Percentiles rank a stretch among this genome's conserved stretches.
Evolutionary conservation across 2,888 invertebrate species (phyloP).

Genomic region (Agrotis exclamationis): DNA sequence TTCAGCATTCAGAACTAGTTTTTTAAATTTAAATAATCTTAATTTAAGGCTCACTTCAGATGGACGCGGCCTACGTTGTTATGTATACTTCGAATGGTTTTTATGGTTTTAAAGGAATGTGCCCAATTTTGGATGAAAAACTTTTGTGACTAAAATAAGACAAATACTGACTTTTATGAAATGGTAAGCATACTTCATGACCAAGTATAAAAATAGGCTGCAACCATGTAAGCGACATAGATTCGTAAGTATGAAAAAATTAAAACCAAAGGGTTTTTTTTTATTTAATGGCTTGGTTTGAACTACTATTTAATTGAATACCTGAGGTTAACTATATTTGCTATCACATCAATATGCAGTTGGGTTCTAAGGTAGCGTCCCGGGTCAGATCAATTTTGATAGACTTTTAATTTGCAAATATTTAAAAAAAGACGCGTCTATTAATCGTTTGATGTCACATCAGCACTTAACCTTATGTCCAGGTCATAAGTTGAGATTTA

Average conservation of each 20-base stretch:
- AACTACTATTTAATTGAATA: too few species aligned
- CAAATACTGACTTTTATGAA: neutral
- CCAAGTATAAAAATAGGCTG: too few species aligned
- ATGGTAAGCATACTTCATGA: too few species aligned
- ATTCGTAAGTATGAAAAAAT: too few species aligned
- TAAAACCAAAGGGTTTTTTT: neutral
- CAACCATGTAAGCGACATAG: too few species aligned
- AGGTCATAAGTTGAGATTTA: conserved; percentile 60
- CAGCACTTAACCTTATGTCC: conserved; percentile 25
- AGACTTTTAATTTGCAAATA: neutral
- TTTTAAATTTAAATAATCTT: conserved; percentile 34
- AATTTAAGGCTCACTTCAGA: conserved; percentile 39
- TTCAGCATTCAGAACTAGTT: conserved; percentile 54
- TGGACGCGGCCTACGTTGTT: neutral
- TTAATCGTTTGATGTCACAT: neutral
- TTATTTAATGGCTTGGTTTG: neutral
- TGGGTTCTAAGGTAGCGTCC: neutral
- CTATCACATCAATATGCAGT: neutral
- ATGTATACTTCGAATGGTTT: neutral
- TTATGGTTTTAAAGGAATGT: too few species aligned
- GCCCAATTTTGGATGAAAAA: too few species aligned
- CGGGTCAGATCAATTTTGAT: conserved; percentile 2
- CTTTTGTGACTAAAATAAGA: neutral
- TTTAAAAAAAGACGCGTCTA: neutral
- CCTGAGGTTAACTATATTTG: neutral